Percentiles rank a stretch among this genome's conserved stretches.
phyloP scores from a whole-genome alignment of 2,113 vertebrate species.

The Oryzias celebensis region DNA sequence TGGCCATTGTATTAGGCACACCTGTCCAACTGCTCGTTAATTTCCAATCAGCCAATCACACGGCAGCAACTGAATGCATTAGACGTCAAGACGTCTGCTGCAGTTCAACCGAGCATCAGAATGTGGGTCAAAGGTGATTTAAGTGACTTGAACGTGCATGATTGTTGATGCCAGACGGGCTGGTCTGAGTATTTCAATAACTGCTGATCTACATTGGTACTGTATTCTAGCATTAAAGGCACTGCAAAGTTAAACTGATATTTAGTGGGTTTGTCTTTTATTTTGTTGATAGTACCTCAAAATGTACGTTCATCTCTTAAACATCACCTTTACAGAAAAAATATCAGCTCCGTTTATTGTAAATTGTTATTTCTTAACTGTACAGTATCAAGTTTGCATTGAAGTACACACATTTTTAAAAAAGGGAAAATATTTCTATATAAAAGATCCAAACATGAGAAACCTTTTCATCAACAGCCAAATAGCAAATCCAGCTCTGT shows the following conservation, averaged over 20 bases:
- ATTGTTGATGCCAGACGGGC: too few relatives aligned
- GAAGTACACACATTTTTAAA: conserved; percentile 51
- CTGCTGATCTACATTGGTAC: conserved; percentile 62
- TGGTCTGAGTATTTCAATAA: too few relatives aligned
- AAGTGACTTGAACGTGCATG: too few relatives aligned
- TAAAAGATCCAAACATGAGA: conserved; percentile 44
- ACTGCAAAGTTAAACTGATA: conserved; percentile 33
- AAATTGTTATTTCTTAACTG: conserved; percentile 47
- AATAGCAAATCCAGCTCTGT: conserved; percentile 37
- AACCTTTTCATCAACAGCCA: conserved; percentile 34
- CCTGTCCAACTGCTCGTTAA: too few relatives aligned
- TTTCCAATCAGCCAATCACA: too few relatives aligned
- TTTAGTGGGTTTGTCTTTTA: conserved; percentile 20
- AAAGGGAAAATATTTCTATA: conserved; percentile 45
- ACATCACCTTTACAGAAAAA: conserved; percentile 62
- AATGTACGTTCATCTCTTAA: conserved; percentile 20
- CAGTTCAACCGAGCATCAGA: too few relatives aligned
- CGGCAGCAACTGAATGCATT: too few relatives aligned
- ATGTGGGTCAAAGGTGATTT: too few relatives aligned
- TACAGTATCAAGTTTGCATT: conserved; percentile 64
- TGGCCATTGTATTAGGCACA: too few relatives aligned
- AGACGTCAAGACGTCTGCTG: too few relatives aligned
- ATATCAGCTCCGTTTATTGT: conserved; percentile 60
- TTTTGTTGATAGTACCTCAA: conserved; percentile 34
- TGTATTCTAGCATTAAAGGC: conserved; percentile 71